Base-by-base conservation (phyloP, 2,113 vertebrate genomes). In the Ptychochromis oligacanthus region DNA sequence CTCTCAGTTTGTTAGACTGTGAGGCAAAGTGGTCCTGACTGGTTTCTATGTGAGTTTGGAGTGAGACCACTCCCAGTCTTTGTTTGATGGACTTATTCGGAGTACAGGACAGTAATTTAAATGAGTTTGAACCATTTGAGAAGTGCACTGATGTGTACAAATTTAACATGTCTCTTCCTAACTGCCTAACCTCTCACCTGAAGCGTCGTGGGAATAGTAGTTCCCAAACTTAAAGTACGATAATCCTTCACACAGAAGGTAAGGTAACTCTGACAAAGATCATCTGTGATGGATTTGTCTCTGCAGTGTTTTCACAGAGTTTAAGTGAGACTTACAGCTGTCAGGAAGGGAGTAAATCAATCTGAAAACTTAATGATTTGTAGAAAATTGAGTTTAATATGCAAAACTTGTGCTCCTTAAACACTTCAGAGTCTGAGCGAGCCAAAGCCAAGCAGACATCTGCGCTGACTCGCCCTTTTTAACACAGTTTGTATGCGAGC, bases 301-400 rank as follows among this genome's bases (percentile, higher is more conserved):
- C 65, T 26, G 49, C 24, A 3, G 40, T 70, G 40, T 49, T 70
- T 43, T 43, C 40, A 43, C 64, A 72, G 17, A 52, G 24, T 52
- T 20, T 52, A 72, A 31, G 17, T 72, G 43, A 72, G 65, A 72
- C 0, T 17, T 52, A 52, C 3, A 3, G 43, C 65, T 18, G 24
- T 72, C 24, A 52, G 24, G 65, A 72, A 72, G 17, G 24, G 10
- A 52, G 43, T 52, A 20, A 10, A 31, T 72, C 65, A 31, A 46
- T 72, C 24, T 72, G 15, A 28, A 70, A 28, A 49, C 64, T 7
- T 28, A n/a, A 62, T n/a, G 43, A 72, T 72, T 52, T 13, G 17
- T 17, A 52, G 15, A 31, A 72, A 52, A 72, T 52, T 26, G 65
- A 72, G 24, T 72, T 72, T 52, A 72, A 72, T 72, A 72, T 72